A percentile compares a stretch with the other conserved stretches of the same genome.
Conservation (phyloP, 2,113 vertebrate species). For the Acanthisitta chloris region DNA sequence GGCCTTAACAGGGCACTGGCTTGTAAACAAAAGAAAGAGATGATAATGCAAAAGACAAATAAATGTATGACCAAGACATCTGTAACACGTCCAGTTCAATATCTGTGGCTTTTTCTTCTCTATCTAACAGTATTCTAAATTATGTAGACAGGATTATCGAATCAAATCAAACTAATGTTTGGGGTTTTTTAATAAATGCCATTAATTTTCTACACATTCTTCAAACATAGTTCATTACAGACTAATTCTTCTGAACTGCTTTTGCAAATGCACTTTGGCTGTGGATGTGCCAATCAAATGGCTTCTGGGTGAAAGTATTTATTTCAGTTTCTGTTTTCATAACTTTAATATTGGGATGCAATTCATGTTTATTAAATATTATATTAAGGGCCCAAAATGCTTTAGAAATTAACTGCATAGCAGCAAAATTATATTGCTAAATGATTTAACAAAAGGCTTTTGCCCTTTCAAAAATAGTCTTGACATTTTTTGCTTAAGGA, state of each 20-base stretch:
- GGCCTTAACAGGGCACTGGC: neutral
- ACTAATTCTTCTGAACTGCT: neutral
- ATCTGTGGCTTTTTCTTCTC: constrained; percentile 41
- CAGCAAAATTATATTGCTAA: neutral
- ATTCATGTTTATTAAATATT: neutral
- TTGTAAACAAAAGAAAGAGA: neutral
- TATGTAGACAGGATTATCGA: neutral
- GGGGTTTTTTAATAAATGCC: neutral
- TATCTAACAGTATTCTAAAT: constrained; percentile 3
- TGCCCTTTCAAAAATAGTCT: neutral
- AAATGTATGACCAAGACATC: neutral
- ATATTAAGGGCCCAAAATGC: neutral
- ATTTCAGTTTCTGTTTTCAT: neutral
- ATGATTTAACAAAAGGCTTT: neutral
- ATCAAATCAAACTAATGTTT: neutral
- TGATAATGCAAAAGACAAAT: neutral
- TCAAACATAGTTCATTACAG: neutral
- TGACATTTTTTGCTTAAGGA: neutral
- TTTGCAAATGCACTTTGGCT: neutral
- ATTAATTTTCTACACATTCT: neutral
- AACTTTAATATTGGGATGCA: neutral
- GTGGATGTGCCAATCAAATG: neutral
- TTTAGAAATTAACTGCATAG: neutral
- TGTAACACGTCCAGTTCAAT: neutral
- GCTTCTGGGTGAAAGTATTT: neutral